Base-by-base conservation (phyloP, 2,797 vertebrate genomes). In the Helarctos malayanus region DNA sequence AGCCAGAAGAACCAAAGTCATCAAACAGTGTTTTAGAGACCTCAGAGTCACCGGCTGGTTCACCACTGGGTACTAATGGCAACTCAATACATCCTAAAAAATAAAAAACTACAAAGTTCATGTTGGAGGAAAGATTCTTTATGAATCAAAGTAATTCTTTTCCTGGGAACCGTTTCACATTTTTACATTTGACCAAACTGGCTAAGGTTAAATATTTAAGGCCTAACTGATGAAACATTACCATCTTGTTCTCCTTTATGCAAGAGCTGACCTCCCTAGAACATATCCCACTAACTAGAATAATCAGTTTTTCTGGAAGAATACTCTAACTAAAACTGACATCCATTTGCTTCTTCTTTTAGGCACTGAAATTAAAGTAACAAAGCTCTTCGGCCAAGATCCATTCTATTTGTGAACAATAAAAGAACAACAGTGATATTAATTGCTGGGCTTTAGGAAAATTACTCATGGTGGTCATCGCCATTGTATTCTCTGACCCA, bases 1-100 rank as follows among this genome's bases (percentile, higher is more conserved):
- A 82, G 23, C 54, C 38, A 96, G 56, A 78, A 12, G 32, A 97
- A 97, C 52, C 16, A 23, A 76, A 76, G 63, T 90, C 3, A 87
- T 91, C 69, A 87, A 82, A 89, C 54, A 89, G 91, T 96, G 69
- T 94, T 97, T 97, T 45, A 0, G 49, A 93, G n/a, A 80, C 38
- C 82, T 93, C 83, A 56, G 88, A 95, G 23, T 83, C 69, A 59
- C 38, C 38, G 38, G 63, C n/a, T 13, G 5, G 80, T 12, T 82
- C 45, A 32, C 63, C 14, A 57, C 88, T 78, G 57, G 81, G 41
- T 94, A 96, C 32, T 85, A 45, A 38, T 73, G 78, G 81, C 73
- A 83, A 38, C 9, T 23, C n/a, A 79, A 2, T 73, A 61, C 12
- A 63, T n/a, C 47, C 47, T 61, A 23, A 52, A 57, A 89, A 81